Evolutionary conservation across 2,797 vertebrate species (phyloP).

Genomic region (Alfaro cultratus): DNA sequence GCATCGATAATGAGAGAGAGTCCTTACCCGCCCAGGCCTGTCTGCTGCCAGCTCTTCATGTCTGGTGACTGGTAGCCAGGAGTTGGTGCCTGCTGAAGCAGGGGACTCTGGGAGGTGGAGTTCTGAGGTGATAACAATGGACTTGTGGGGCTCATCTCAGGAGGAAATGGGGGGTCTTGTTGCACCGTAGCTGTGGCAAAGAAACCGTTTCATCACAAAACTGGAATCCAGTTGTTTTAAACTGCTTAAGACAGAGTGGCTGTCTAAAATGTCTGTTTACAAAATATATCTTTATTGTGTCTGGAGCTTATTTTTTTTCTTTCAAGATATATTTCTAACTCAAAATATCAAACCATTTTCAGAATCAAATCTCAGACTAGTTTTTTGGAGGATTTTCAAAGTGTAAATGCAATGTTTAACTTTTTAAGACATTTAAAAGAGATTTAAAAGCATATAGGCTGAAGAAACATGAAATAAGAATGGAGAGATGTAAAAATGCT

Average conservation of each 20-base stretch:
- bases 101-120: slow-evolving; percentile 88
- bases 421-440: not conserved
- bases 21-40: slow-evolving; percentile 82
- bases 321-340: not conserved
- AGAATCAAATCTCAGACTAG: not conserved
- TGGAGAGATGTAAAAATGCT: not conserved
- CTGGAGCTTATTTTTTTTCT: not conserved
- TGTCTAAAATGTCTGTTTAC: not conserved
- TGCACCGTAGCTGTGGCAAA: slow-evolving; percentile 85
- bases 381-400: too few relatives aligned
- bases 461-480: not conserved
- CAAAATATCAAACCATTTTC: not conserved
- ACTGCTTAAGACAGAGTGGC: not conserved
- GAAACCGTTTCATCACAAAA: not conserved
- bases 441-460: not conserved
- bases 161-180: slow-evolving; percentile 87
- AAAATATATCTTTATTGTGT: not conserved
- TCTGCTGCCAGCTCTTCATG: slow-evolving; percentile 93
- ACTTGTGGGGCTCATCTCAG: slow-evolving; percentile 90
- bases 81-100: slow-evolving; percentile 89
- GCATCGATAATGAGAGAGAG: not conserved
- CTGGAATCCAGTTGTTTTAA: not conserved
- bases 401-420: not conserved
- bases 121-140: slow-evolving; percentile 91
- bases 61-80: slow-evolving; percentile 93